Evolutionary conservation across 1,140 invertebrate genomes (phyloP), one percentile per base, ranked within the genome.

Genomic region (Rhagoletis pomonella): DNA sequence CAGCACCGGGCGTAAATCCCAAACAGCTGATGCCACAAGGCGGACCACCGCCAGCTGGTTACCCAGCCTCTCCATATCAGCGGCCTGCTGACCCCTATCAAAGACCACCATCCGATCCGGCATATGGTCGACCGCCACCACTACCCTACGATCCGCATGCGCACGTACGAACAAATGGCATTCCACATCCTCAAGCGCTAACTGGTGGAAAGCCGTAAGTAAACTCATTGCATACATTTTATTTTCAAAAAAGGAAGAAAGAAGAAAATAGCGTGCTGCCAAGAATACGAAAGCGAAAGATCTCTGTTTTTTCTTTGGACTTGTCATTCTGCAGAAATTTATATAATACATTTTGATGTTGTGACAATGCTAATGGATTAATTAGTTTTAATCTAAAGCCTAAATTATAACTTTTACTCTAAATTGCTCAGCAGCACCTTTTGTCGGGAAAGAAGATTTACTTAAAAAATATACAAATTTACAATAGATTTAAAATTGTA

Each of bases 181-280:
- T 93, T 90, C 92, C 92, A 89, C 90, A 93, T 92, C 94, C 97
- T 86, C 96, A 95, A 90, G 96, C 95, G 89, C 95, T 97, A 92
- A 96, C 97, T 89, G 97, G 97, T 89, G 97, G 97, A 93, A 98
- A 98, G 95, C 97, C 97, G 97, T 98, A 95, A 96, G 97, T 50
- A 12, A 7, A 55, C 73, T 4, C 17, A 88, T 39, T 55, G 14
- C 10, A 59, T 58, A 58, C 44, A 58, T 1, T 85, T 85, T 29
- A 39, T 10, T 55, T 55, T 55, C 10, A 55, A 55, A 29, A 29
- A 29, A 29, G 29, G 29, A 29, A 29, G 1, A 29, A 29, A 29
- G 29, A 29, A 29, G 29, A 29, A 29, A 29, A 29, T 29, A 0
- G 29, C 29, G 29, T 29, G 29, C 29, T 29, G 29, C 29, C 29